A percentile compares a stretch with the other conserved stretches of the same genome.
Conservation (phyloP, 2,113 vertebrate genomes). For the Chionis minor region DNA sequence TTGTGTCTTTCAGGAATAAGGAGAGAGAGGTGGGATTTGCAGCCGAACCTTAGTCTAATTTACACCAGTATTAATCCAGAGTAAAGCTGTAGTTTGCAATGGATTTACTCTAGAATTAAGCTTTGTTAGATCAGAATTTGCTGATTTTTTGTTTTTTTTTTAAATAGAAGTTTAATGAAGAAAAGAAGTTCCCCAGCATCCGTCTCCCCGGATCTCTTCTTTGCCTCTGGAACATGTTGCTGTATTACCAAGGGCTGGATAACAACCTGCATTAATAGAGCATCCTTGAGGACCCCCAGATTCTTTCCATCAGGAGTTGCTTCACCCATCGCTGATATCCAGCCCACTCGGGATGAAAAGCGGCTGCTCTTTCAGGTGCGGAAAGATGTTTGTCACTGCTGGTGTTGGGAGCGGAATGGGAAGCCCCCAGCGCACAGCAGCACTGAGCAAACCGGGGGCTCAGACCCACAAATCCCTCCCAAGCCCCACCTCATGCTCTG, state of each 20-base stretch:
- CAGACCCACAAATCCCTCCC: not conserved
- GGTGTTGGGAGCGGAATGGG: not conserved
- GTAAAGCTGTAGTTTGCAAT: not conserved
- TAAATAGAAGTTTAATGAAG: not conserved
- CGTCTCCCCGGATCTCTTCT: not conserved
- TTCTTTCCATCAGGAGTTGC: not conserved
- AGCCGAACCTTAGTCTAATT: not conserved
- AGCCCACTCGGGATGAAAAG: not conserved
- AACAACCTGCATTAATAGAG: not conserved
- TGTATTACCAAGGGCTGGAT: not conserved
- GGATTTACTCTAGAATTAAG: not conserved
- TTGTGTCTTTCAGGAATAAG: not conserved
- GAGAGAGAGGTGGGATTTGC: not conserved
- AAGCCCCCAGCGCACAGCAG: not conserved
- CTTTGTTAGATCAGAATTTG: not conserved
- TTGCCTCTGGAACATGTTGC: not conserved
- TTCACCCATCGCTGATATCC: not conserved
- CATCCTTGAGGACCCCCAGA: not conserved
- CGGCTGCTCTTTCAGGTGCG: not conserved
- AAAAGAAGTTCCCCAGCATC: not conserved
- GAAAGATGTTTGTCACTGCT: not conserved
- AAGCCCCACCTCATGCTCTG: not conserved
- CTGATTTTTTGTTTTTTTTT: not conserved
- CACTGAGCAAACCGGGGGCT: not conserved
- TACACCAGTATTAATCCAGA: not conserved